phyloP scores from a whole-genome alignment of 1,140 invertebrate species.

The Pemphigus obesinymphae region DNA sequence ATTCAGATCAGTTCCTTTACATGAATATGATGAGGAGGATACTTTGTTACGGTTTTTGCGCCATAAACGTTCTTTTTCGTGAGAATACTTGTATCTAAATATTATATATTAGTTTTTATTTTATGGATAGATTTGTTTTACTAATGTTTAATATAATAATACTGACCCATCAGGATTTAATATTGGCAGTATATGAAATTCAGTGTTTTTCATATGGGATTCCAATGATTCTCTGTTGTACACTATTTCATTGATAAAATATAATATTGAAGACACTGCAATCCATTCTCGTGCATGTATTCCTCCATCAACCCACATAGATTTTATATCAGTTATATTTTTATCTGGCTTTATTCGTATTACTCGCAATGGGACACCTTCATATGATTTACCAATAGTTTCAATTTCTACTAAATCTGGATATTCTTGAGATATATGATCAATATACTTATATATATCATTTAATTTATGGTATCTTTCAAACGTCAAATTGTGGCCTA shows the following conservation, averaged over 20 bases:
- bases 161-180: conserved; percentile 59
- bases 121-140: no score
- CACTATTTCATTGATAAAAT: conserved; percentile 67
- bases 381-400: conserved; percentile 69
- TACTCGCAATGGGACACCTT: conserved; percentile 68
- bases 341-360: conserved; percentile 58
- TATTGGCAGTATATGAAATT: conserved; percentile 58
- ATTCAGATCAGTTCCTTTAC: conserved; percentile 62
- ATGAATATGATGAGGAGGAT: conserved; percentile 42
- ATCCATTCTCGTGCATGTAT: conserved; percentile 77
- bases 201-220: conserved; percentile 61
- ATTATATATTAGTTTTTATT: neutral
- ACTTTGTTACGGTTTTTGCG: conserved; percentile 67
- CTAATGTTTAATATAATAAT: neutral
- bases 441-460: conserved; percentile 55
- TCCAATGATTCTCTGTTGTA: conserved; percentile 66
- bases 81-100: conserved; percentile 57
- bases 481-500: conserved; percentile 77
- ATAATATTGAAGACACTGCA: conserved; percentile 63
- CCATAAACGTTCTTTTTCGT: conserved; percentile 71
- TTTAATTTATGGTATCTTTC: conserved; percentile 66
- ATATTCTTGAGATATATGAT: conserved; percentile 66
- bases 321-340: conserved; percentile 44
- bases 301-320: conserved; percentile 61
- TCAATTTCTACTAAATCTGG: conserved; percentile 63